phyloP scores from a whole-genome alignment of 2,113 vertebrate genomes.

The Pygoscelis antarcticus region DNA sequence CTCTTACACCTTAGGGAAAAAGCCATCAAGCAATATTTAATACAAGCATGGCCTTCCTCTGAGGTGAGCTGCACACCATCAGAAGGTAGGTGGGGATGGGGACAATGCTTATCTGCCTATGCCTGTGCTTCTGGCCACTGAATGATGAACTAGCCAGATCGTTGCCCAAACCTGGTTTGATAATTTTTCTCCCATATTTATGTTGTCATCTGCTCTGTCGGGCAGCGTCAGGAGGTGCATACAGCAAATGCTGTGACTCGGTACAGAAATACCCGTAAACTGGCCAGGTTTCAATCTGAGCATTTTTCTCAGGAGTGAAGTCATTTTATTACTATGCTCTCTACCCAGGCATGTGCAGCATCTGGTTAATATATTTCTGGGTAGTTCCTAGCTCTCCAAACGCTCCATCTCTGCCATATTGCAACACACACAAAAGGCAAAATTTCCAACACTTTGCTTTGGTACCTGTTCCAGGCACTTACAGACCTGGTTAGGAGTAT shows the following conservation, averaged over 20 bases:
- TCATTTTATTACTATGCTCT: constrained; percentile 20
- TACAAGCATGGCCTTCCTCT: not conserved
- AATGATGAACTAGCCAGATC: not conserved
- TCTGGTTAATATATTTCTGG: constrained; percentile 65
- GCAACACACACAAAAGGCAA: constrained; percentile 42
- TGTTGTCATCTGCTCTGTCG: not conserved
- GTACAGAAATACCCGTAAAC: not conserved
- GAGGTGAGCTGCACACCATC: not conserved
- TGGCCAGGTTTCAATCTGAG: not conserved
- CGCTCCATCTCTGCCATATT: not conserved
- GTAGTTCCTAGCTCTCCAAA: constrained; percentile 22
- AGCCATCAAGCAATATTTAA: not conserved
- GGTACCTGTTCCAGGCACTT: constrained; percentile 61
- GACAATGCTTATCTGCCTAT: fast-evolving
- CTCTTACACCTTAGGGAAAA: not conserved
- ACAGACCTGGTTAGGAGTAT: constrained; percentile 39
- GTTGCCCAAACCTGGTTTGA: not conserved
- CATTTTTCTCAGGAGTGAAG: constrained; percentile 33
- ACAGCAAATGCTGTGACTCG: not conserved
- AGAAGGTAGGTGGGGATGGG: not conserved
- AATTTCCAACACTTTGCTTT: constrained; percentile 24
- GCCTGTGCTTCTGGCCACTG: not conserved
- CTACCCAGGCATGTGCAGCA: constrained; percentile 48
- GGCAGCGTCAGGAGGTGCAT: not conserved
- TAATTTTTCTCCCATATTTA: not conserved